Evolutionary conservation across 2,797 vertebrate species (phyloP).

Genomic region (Oryzias dopingdopingensis): DNA sequence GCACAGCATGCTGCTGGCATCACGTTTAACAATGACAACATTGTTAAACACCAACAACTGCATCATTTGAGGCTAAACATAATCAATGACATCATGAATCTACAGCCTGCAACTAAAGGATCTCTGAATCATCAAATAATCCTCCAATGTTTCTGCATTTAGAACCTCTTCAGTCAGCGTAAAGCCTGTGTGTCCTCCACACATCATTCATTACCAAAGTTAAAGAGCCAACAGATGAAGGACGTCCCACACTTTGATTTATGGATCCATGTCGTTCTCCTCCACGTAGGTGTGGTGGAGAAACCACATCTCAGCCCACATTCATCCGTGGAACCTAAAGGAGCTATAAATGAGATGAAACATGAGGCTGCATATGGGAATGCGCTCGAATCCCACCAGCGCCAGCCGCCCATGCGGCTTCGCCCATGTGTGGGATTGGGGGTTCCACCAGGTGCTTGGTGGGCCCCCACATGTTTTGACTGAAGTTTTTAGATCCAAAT

Average conservation of each 20-base stretch:
- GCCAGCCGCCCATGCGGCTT: conserved; percentile 1
- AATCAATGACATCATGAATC: too few relatives aligned
- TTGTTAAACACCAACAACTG: too few relatives aligned
- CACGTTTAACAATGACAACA: too few relatives aligned
- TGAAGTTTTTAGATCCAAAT: not conserved
- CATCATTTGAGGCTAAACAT: too few relatives aligned
- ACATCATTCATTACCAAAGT: not conserved
- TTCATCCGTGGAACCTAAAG: not conserved
- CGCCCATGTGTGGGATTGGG: not conserved
- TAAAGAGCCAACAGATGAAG: not conserved
- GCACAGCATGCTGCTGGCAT: too few relatives aligned
- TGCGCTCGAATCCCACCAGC: not conserved
- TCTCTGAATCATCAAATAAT: too few relatives aligned
- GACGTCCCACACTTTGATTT: not conserved
- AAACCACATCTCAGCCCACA: not conserved
- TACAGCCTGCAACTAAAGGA: too few relatives aligned
- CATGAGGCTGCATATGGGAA: conserved; percentile 1
- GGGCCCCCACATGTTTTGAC: not conserved
- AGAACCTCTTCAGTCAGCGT: too few relatives aligned
- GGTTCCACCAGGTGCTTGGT: not conserved
- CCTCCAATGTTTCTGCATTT: too few relatives aligned
- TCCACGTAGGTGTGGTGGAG: not conserved
- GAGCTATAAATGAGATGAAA: not conserved
- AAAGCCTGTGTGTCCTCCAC: too few relatives aligned
- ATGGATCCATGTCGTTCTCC: not conserved